Conservation (phyloP, 1,140 invertebrate species). For the Belonocnema kinseyi region DNA sequence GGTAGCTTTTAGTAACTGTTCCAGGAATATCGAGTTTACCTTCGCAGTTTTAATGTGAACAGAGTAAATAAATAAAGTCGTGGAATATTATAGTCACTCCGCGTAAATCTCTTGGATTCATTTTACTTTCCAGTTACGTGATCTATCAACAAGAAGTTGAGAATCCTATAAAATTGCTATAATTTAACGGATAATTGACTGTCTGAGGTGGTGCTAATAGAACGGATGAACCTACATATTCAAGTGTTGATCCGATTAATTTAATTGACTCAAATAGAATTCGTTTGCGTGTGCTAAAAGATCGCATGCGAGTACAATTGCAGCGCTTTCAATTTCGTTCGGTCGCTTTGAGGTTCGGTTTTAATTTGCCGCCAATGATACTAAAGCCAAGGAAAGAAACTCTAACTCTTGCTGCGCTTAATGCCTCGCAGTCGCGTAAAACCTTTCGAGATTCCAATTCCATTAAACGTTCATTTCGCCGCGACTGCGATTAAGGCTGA, state of each 20-base stretch:
- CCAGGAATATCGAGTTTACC: too few relatives aligned
- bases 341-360: constrained; percentile 52
- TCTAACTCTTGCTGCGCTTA: constrained; percentile 35
- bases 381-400: constrained; percentile 51
- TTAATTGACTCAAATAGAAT: constrained; percentile 50
- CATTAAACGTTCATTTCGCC: constrained; percentile 48
- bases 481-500: constrained; percentile 41
- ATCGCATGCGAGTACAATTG: constrained; percentile 36
- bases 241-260: constrained; percentile 37
- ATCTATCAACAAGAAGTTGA: too few relatives aligned
- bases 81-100: too few relatives aligned
- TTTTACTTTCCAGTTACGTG: too few relatives aligned
- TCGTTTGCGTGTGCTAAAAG: constrained; percentile 46
- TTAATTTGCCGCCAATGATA: constrained; percentile 56
- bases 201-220: too few relatives aligned
- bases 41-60: too few relatives aligned
- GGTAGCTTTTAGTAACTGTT: too few relatives aligned
- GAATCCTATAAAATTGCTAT: too few relatives aligned
- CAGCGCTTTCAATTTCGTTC: constrained; percentile 49
- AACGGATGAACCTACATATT: too few relatives aligned
- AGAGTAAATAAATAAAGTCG: too few relatives aligned
- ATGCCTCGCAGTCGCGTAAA: constrained; percentile 45
- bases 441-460: constrained; percentile 52
- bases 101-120: too few relatives aligned
- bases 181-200: too few relatives aligned